Conservation (phyloP, 2,888 invertebrate species). For the Theodoxus fluviatilis region DNA sequence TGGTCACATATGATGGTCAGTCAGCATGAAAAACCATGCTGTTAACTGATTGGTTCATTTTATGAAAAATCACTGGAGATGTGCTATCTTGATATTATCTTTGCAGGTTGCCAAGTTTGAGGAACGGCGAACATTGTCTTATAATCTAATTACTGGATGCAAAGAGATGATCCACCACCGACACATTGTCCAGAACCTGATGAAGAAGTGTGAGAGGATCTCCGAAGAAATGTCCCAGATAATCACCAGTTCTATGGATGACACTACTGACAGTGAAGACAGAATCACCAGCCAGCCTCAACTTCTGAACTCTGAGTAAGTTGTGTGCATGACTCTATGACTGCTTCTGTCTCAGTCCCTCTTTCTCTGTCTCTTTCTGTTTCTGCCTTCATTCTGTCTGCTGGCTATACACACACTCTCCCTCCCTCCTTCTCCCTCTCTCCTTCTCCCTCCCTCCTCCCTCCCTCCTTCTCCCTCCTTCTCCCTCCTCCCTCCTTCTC, state of each 20-base stretch:
- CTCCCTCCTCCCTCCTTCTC: too few relatives aligned
- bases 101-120: slow-evolving; percentile 71
- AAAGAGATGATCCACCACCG: slow-evolving; percentile 74
- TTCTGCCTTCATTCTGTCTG: neutral
- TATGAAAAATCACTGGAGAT: too few relatives aligned
- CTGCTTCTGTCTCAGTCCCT: neutral
- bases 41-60: too few relatives aligned
- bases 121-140: slow-evolving; percentile 73
- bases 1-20: too few relatives aligned
- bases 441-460: too few relatives aligned
- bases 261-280: slow-evolving; percentile 61
- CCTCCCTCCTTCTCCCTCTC: too few relatives aligned
- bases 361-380: neutral
- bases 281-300: slow-evolving; percentile 77
- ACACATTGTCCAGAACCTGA: slow-evolving; percentile 78
- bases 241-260: slow-evolving; percentile 72
- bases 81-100: neutral
- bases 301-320: slow-evolving; percentile 73
- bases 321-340: neutral
- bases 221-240: slow-evolving; percentile 82
- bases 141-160: slow-evolving; percentile 82
- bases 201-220: slow-evolving; percentile 85
- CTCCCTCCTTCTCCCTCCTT: too few relatives aligned
- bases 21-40: too few relatives aligned
- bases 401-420: too few relatives aligned